Evolutionary conservation across 2,888 invertebrate genomes (phyloP).

Genomic region (Hymenopus coronatus): DNA sequence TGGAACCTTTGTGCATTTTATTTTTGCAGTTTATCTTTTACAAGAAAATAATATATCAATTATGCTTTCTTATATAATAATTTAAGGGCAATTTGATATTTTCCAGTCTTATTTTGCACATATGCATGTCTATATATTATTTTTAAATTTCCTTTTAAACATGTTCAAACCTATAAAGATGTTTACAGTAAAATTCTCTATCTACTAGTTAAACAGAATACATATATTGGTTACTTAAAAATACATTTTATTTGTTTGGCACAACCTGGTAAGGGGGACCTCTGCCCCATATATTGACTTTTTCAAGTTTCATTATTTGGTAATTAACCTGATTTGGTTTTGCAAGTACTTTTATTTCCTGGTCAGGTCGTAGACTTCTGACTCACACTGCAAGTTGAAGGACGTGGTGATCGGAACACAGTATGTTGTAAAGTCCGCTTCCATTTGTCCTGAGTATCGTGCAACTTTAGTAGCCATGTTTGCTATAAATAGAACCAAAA

Average conservation of each 20-base stretch:
- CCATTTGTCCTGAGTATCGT: slow-evolving; percentile 53
- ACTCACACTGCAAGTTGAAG: slow-evolving; percentile 30
- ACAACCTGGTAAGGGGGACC: not conserved
- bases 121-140: no score
- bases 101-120: no score
- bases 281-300: not conserved
- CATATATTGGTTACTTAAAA: no score
- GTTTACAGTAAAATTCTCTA: not conserved
- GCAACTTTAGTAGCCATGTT: slow-evolving; percentile 50
- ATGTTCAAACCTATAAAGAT: not conserved
- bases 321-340: not conserved
- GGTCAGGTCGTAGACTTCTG: slow-evolving; percentile 5
- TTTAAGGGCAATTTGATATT: no score
- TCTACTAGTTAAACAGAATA: no score
- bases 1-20: no score
- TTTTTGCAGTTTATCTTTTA: no score
- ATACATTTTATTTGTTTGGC: not conserved
- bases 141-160: not conserved
- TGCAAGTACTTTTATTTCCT: not conserved
- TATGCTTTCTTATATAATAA: no score
- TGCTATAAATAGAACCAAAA: slow-evolving; percentile 42
- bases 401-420: slow-evolving; percentile 41
- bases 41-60: no score
- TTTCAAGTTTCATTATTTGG: no score
- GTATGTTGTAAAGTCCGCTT: slow-evolving; percentile 48